A percentile compares a stretch with the other conserved stretches of the same genome.
Conservation (phyloP, 2,888 invertebrate species). For the Metalampra italica region DNA sequence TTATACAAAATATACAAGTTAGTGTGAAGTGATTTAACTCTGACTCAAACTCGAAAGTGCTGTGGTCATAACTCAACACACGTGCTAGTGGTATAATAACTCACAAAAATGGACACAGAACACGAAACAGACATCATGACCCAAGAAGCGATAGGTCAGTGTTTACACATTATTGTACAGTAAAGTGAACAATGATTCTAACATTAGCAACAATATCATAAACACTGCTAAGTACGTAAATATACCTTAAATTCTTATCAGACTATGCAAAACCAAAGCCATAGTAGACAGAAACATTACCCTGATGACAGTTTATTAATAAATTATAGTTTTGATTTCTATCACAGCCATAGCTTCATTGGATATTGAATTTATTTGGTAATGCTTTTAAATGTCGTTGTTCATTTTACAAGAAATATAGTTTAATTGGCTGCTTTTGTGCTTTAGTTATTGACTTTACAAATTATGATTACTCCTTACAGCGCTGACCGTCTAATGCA, state of each 20-base stretch:
- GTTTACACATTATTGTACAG: slow-evolving; percentile 10
- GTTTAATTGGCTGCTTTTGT: slow-evolving; percentile 8
- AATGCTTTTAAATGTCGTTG: slow-evolving; percentile 5
- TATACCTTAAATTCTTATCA: no score
- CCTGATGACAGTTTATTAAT: no score
- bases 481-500: slow-evolving; percentile 7
- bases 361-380: slow-evolving; percentile 2
- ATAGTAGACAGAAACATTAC: no score
- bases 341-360: neutral
- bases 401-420: slow-evolving; percentile 7
- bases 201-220: neutral
- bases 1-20: neutral
- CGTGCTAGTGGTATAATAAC: slow-evolving; percentile 23
- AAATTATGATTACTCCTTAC: neutral
- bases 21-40: neutral
- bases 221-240: no score
- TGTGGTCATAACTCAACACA: neutral
- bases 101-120: slow-evolving; percentile 54
- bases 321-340: neutral
- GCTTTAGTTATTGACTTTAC: neutral
- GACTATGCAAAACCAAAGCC: no score
- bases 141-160: slow-evolving; percentile 71
- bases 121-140: slow-evolving; percentile 60
- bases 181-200: slow-evolving; percentile 21
- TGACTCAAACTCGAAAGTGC: neutral